Percentiles rank a stretch among this genome's conserved stretches.
These are phyloP conservation scores for Camponotus fellah DNA, from an alignment of 2,888 invertebrate species.

Conservation along the genomic window DNA sequence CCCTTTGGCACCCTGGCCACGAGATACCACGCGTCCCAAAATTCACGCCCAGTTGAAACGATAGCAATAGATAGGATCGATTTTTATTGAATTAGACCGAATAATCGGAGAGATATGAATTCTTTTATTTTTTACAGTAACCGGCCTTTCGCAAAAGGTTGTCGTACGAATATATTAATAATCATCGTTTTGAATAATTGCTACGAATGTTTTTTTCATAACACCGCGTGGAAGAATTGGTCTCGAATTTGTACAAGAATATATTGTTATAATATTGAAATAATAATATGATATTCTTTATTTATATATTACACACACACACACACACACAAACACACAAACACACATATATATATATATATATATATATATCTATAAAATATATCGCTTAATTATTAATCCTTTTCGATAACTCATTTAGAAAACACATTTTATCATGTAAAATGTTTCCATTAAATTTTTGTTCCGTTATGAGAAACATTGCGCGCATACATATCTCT, in stretches of 20 bases:
- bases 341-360: too few relatives aligned
- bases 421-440: background rate
- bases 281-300: background rate
- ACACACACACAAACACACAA: too few relatives aligned
- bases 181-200: constrained; percentile 1
- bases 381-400: background rate
- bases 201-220: background rate
- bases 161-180: background rate
- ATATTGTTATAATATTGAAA: too few relatives aligned
- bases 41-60: constrained; percentile 31
- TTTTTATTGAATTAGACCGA: constrained; percentile 17
- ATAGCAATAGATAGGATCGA: constrained; percentile 21
- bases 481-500: constrained; percentile 1
- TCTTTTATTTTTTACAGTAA: constrained; percentile 4
- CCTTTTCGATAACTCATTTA: too few relatives aligned
- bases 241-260: background rate
- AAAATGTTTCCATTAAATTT: background rate
- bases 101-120: background rate
- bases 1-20: background rate
- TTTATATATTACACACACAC: too few relatives aligned
- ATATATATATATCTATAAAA: background rate
- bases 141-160: background rate
- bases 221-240: background rate
- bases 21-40: constrained; percentile 19
- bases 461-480: constrained; percentile 11